A percentile compares a stretch with the other conserved stretches of the same genome.
These are phyloP conservation scores for Lepetodrilus schrolli DNA, from an alignment of 2,888 invertebrate species.

Conservation along the genomic window DNA sequence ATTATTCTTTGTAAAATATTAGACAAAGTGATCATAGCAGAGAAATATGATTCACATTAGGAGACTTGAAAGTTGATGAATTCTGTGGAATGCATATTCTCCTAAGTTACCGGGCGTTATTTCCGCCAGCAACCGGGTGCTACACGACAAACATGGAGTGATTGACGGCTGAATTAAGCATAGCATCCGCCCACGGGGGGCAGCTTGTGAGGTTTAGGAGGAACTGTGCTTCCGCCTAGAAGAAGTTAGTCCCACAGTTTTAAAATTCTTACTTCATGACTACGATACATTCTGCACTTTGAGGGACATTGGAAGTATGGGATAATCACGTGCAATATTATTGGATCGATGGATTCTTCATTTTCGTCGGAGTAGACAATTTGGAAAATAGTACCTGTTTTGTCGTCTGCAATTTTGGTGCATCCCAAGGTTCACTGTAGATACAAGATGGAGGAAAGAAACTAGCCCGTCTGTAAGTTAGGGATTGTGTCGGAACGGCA, in stretches of 20 bases:
- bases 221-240: constrained; percentile 32
- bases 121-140: background rate
- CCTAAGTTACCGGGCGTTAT: constrained; percentile 4
- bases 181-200: constrained; percentile 8
- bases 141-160: constrained; percentile 17
- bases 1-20: too few species aligned
- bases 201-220: constrained; percentile 23
- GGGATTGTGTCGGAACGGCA: constrained; percentile 8
- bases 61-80: too few species aligned
- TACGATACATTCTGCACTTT: background rate
- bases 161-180: constrained; percentile 7
- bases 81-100: too few species aligned
- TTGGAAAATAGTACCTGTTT: constrained; percentile 37
- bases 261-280: background rate
- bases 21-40: too few species aligned
- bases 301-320: background rate
- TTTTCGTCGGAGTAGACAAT: background rate
- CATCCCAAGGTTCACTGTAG: background rate
- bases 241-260: constrained; percentile 30
- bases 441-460: constrained; percentile 39
- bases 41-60: too few species aligned
- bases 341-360: background rate
- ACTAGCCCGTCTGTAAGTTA: constrained; percentile 17
- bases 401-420: constrained; percentile 35
- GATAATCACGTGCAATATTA: background rate